Evolutionary conservation across 2,113 vertebrate genomes (phyloP), one percentile per base, ranked within the genome.

Genomic region (Gasterosteus aculeatus): DNA sequence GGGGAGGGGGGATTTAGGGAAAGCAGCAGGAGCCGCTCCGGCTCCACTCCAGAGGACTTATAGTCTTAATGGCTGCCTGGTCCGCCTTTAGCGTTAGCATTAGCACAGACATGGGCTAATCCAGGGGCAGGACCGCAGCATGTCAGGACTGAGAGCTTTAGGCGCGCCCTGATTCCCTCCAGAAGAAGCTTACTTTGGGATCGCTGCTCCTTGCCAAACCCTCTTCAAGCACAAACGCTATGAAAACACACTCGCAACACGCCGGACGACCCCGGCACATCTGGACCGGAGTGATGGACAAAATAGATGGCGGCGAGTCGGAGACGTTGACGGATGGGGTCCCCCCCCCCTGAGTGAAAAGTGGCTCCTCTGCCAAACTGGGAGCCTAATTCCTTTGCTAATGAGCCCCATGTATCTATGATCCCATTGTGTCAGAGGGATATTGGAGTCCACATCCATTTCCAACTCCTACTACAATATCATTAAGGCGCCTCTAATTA

Each of bases 361-460:
- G 75, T 69, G 35, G 7, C 80, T 73, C 80, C 68, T 70, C 68
- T 74, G 59, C 74, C 66, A 69, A 83, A 78, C 53, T 61, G 61
- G 81, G 69, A 85, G 85, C 72, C 86, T 90, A 79, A 92, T 93
- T 86, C 92, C 87, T 79, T 89, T 90, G 89, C 80, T 91, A 91
- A 93, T 90, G 82, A 85, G 82, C 62, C 77, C 66, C 31, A 93
- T 93, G 79, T 64, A 87, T 90, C 89, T 88, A 75, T 92, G 89
- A 93, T 92, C 90, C 91, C 89, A 93, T 93, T 93, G 90, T 94
- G 91, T 92, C 90, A 85, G 18, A 81, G 75, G 84, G 83, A 91
- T 87, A 90, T 89, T 88, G 89, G 82, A 81, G 81, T 83, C 74
- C 76, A 82, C 77, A 80, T 80, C 77, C 60, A 63, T 62, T 80